These are phyloP conservation scores for Acanthoscelides obtectus DNA, from an alignment of 2,888 invertebrate species.

Conservation along the genomic window DNA sequence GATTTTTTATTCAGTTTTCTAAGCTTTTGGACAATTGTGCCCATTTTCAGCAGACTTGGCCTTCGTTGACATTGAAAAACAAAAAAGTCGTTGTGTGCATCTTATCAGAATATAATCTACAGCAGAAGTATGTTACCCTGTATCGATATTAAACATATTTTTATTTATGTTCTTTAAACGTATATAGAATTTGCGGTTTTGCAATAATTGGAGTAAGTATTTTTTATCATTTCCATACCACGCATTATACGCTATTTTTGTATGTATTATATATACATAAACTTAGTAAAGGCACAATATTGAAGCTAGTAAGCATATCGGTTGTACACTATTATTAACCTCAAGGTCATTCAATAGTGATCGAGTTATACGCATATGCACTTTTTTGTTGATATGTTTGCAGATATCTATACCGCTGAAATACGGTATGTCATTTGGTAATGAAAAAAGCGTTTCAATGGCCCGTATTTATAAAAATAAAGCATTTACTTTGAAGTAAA, in stretches of 20 bases:
- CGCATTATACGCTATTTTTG: neutral
- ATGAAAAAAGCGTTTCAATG: neutral
- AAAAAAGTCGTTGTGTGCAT: no score
- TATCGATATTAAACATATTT: neutral
- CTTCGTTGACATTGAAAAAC: no score
- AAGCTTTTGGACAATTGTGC: no score
- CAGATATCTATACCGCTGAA: neutral
- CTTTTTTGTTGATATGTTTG: neutral
- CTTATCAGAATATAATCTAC: no score
- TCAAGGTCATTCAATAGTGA: neutral
- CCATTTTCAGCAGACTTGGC: no score
- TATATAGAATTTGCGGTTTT: neutral
- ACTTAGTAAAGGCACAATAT: neutral
- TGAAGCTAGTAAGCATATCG: neutral
- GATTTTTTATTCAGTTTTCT: no score
- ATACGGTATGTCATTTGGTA: neutral
- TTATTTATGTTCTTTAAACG: neutral
- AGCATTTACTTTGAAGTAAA: no score
- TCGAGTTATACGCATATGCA: neutral
- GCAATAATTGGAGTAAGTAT: neutral
- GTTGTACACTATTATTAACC: neutral
- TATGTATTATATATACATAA: neutral
- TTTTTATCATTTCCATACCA: neutral
- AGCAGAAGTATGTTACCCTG: no score
- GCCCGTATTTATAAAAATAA: no score